phyloP scores from a whole-genome alignment of 2,113 vertebrate genomes.

The Balaeniceps rex region DNA sequence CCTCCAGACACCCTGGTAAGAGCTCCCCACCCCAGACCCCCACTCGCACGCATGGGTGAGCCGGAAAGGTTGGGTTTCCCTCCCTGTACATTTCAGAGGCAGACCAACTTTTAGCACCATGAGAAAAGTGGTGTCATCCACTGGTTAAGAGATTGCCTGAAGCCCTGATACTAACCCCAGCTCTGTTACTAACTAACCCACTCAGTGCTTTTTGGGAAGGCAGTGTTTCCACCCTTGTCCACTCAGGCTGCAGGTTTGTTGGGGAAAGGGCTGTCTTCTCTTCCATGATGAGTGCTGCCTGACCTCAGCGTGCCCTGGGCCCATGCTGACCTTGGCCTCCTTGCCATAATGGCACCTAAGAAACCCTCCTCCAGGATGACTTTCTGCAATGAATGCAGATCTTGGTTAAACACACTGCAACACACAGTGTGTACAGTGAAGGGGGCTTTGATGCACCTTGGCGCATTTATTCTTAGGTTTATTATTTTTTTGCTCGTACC shows the following conservation, averaged over 20 bases:
- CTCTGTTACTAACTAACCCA: background rate
- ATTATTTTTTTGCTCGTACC: background rate
- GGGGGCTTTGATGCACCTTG: background rate
- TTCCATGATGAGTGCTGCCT: background rate
- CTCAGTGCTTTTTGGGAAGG: background rate
- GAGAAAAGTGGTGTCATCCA: background rate
- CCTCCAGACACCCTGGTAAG: background rate
- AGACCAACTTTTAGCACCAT: background rate
- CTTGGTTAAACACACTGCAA: background rate
- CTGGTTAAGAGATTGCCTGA: background rate
- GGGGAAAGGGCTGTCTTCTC: background rate
- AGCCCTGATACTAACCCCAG: background rate
- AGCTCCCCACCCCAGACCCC: background rate
- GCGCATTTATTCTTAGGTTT: background rate
- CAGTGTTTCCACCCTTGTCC: background rate
- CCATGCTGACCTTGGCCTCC: background rate
- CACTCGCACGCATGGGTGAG: rapidly evolving
- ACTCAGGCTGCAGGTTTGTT: background rate
- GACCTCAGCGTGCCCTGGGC: background rate
- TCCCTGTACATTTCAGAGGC: background rate
- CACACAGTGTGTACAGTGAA: background rate
- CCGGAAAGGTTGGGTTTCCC: background rate
- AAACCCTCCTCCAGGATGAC: background rate
- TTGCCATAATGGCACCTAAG: background rate
- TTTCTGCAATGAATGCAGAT: background rate